These are phyloP conservation scores for Diaprepes abbreviatus DNA, from an alignment of 2,888 invertebrate species.

Conservation along the genomic window DNA sequence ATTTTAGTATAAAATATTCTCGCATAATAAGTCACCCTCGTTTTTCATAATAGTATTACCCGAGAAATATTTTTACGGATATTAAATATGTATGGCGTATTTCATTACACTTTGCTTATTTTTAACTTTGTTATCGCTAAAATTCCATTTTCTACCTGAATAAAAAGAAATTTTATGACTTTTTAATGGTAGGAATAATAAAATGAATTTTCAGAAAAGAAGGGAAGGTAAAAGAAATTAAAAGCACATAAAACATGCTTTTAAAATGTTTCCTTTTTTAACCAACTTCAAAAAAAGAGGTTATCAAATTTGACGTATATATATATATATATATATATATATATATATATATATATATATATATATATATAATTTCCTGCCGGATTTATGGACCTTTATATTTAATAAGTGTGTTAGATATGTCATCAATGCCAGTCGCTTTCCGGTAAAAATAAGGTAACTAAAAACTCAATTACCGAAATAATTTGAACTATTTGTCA, in stretches of 20 bases:
- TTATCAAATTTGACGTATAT: no score
- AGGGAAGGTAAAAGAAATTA: not conserved
- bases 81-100: slow-evolving; percentile 45
- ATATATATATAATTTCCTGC: no score
- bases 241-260: not conserved
- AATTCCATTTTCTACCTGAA: slow-evolving; percentile 29
- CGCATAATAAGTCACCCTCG: not conserved
- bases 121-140: slow-evolving; percentile 33
- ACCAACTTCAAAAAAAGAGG: no score
- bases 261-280: no score
- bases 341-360: no score
- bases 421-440: no score
- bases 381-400: no score
- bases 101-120: slow-evolving; percentile 41
- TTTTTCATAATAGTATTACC: slow-evolving; percentile 14
- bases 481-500: no score
- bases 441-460: no score
- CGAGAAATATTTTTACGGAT: slow-evolving; percentile 36
- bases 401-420: no score
- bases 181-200: slow-evolving; percentile 37
- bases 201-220: slow-evolving; percentile 3
- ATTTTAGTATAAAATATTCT: slow-evolving; percentile 6
- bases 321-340: no score
- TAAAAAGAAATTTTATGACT: slow-evolving; percentile 30
- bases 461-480: no score